These are phyloP conservation scores for Drosophila picticornis DNA, from an alignment of 2,888 invertebrate genomes.

Conservation along the genomic window DNA sequence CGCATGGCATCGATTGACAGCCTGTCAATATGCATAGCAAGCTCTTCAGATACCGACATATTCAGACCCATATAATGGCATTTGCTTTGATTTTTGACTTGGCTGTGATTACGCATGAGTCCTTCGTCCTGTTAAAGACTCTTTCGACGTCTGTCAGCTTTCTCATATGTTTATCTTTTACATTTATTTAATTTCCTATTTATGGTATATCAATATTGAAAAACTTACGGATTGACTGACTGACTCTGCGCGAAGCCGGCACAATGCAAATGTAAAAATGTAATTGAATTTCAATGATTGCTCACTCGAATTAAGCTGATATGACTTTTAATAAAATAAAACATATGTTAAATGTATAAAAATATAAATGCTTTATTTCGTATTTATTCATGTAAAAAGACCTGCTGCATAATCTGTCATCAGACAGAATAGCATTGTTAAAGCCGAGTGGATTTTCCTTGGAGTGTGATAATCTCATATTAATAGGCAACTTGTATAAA, in stretches of 20 bases:
- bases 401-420: not conserved
- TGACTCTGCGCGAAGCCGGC: constrained; percentile 1
- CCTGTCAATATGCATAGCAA: constrained; percentile 30
- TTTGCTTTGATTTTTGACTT: constrained; percentile 16
- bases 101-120: not conserved
- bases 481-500: not conserved
- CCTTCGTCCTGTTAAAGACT: not conserved
- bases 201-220: constrained; percentile 18
- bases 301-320: constrained; percentile 18
- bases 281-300: constrained; percentile 48
- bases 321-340: not conserved
- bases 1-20: constrained; percentile 51
- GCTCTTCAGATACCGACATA: constrained; percentile 13
- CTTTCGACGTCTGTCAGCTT: not conserved
- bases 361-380: not conserved
- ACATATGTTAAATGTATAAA: not conserved
- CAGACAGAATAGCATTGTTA: not conserved
- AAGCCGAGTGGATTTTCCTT: not conserved
- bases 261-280: constrained; percentile 29
- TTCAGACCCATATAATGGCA: not conserved
- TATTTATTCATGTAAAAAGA: not conserved
- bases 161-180: constrained; percentile 17
- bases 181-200: constrained; percentile 68
- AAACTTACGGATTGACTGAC: constrained; percentile 12
- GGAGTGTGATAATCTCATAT: not conserved